Conservation (phyloP, 2,797 vertebrate species). For the Lithobates pipiens region DNA sequence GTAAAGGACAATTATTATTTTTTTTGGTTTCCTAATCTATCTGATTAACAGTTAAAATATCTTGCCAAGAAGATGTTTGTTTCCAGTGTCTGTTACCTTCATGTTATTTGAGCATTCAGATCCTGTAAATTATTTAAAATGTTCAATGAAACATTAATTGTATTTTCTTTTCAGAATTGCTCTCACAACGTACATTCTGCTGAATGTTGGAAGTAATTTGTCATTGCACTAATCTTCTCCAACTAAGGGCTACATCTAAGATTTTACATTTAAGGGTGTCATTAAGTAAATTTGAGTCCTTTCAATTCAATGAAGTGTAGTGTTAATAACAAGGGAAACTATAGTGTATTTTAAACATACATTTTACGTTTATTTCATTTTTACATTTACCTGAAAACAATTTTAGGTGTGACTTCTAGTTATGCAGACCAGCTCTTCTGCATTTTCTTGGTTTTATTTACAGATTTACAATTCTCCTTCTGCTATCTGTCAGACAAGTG, state of each 20-base stretch:
- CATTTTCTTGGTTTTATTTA: not conserved
- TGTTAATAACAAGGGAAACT: not conserved
- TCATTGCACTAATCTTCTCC: constrained; percentile 31
- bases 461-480: not conserved
- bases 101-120: constrained; percentile 32
- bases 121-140: constrained; percentile 54
- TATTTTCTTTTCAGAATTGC: constrained; percentile 41
- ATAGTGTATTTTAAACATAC: not conserved
- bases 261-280: not conserved
- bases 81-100: constrained; percentile 54
- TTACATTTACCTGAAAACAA: not conserved
- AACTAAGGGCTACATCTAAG: constrained; percentile 43
- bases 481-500: not conserved
- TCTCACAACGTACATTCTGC: constrained; percentile 26
- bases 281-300: constrained; percentile 11
- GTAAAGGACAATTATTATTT: constrained; percentile 38
- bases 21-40: constrained; percentile 27
- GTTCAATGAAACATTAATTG: constrained; percentile 41
- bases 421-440: not conserved
- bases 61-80: constrained; percentile 61
- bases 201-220: constrained; percentile 40
- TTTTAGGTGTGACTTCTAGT: not conserved
- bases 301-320: not conserved
- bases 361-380: no score
- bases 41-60: constrained; percentile 46